Evolutionary conservation across 2,797 vertebrate species (phyloP), one percentile per base, ranked within the genome.

Genomic region (Ammospiza maritima): DNA sequence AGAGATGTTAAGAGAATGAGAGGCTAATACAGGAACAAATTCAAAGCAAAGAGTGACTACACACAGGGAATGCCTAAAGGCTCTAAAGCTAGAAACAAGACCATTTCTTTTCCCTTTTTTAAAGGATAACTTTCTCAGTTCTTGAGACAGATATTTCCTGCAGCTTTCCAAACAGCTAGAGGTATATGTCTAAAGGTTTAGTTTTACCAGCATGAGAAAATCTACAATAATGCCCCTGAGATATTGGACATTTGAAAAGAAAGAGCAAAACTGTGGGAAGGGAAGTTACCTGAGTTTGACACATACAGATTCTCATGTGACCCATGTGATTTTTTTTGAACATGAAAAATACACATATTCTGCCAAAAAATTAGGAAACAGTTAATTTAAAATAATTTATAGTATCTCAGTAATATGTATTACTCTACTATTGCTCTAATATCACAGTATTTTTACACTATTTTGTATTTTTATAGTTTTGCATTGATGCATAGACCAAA

Each of bases 1-100:
- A 65, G 40, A 72, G 21, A 15, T 83, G 45, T 75, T 93, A 92
- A 81, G 48, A 88, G 82, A 88, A 88, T 66, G 29, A 74, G 64
- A 81, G 65, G 36, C 74, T 94, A 95, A 78, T 85, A 62, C 20
- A 58, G 47, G 44, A 89, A 92, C 21, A 92, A 93, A 96, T 85
- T 88, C 84, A 91, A 82, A 85, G 50, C 79, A 83, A 61, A 72
- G 51, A 69, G 17, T 85, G 21, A 51, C 81, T 85, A 29, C n/a
- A 88, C 69, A 72, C 10, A 69, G 16, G 5, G 58, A 82, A 71
- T 88, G 32, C 34, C 69, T 71, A 72, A 83, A 93, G 72, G 57
- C 61, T 88, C 20, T 69, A 84, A 87, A 79, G 7, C n/a, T 89
- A 44, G 38, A 83, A 85, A 84, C 0, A 1, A 25, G 14, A 47